phyloP scores from a whole-genome alignment of 2,797 vertebrate species.

The Corythornis leucogaster region DNA sequence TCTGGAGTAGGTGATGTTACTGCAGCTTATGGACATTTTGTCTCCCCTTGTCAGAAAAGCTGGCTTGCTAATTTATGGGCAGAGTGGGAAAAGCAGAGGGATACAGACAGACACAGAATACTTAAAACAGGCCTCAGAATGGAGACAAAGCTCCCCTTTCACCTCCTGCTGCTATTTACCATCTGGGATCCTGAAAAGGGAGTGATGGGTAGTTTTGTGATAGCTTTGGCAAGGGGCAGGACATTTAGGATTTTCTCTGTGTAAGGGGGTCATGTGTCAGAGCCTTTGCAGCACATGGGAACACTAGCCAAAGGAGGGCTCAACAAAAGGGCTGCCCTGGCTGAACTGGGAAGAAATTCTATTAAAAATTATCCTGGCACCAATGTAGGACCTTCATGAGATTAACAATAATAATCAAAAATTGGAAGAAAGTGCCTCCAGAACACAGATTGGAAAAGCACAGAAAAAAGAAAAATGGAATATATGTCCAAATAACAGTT shows the following conservation, averaged over 20 bases:
- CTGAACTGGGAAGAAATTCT: constrained; percentile 49
- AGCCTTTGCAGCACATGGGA: constrained; percentile 60
- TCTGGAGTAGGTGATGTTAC: constrained; percentile 37
- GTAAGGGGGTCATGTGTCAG: constrained; percentile 74
- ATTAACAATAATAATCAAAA: constrained; percentile 22
- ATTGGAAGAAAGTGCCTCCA: background rate
- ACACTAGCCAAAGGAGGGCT: constrained; percentile 29
- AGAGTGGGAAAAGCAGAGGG: constrained; percentile 71
- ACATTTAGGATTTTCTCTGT: constrained; percentile 66
- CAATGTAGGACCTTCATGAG: background rate
- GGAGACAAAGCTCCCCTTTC: constrained; percentile 74
- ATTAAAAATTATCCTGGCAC: constrained; percentile 3
- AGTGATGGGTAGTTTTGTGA: constrained; percentile 71
- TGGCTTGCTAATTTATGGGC: constrained; percentile 77
- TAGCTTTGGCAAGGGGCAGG: constrained; percentile 68
- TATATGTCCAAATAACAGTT: background rate
- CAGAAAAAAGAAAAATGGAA: background rate
- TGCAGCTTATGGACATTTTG: constrained; percentile 60
- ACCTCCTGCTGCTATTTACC: constrained; percentile 77
- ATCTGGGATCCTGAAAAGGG: constrained; percentile 77
- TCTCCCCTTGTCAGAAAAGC: constrained; percentile 66
- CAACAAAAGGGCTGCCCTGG: constrained; percentile 50
- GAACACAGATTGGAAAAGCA: background rate
- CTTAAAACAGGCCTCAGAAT: constrained; percentile 74
- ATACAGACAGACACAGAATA: constrained; percentile 73